A percentile compares a stretch with the other conserved stretches of the same genome.
Evolutionary conservation across 2,113 vertebrate genomes (phyloP).

Genomic region (Herpetotheres cachinnans): DNA sequence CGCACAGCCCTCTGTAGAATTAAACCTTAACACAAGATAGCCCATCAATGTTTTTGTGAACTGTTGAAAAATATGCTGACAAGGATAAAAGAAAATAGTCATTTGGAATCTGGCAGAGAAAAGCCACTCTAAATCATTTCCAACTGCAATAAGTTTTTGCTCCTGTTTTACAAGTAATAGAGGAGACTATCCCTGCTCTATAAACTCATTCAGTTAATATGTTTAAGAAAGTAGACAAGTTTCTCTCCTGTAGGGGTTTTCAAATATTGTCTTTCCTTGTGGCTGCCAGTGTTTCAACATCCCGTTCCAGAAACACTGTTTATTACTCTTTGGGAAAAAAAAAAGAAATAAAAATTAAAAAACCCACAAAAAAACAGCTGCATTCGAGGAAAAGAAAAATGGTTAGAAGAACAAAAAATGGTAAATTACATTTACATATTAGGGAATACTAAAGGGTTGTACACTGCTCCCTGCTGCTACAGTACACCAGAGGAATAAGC

Average conservation of each 20-base stretch:
- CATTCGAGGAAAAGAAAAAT: background rate
- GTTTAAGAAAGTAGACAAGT: conserved; percentile 1
- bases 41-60: background rate
- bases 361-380: background rate
- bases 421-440: background rate
- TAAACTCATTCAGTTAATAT: conserved; percentile 8
- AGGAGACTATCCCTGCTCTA: background rate
- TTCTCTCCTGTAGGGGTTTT: background rate
- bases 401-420: background rate
- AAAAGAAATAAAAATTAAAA: background rate
- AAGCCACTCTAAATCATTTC: conserved; percentile 27
- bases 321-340: background rate
- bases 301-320: background rate
- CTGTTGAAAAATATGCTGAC: conserved; percentile 12
- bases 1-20: background rate
- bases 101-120: conserved; percentile 1
- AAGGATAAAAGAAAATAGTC: background rate
- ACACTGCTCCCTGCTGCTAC: background rate
- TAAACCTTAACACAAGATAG: background rate
- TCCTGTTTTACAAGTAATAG: background rate
- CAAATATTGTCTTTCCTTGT: background rate
- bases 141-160: conserved; percentile 1
- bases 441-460: background rate
- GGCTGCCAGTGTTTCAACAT: background rate
- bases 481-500: background rate